A percentile compares a stretch with the other conserved stretches of the same genome.
phyloP scores from a whole-genome alignment of 2,113 vertebrate genomes.

The Dryoscopus gambensis region DNA sequence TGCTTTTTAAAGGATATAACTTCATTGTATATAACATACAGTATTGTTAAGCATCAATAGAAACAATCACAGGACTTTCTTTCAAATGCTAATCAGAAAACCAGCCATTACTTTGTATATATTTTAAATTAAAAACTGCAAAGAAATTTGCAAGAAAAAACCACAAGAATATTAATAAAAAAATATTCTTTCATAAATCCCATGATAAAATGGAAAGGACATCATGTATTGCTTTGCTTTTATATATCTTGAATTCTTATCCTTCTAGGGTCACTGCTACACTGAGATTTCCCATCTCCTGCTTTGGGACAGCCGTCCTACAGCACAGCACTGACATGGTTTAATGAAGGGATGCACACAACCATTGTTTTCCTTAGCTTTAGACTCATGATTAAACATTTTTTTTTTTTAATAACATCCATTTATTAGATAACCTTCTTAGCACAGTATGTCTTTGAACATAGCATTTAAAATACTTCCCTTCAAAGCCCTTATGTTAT shows the following conservation, averaged over 20 bases:
- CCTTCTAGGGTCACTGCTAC: not conserved
- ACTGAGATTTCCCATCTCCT: not conserved
- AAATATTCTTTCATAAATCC: not conserved
- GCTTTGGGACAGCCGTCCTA: not conserved
- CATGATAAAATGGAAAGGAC: not conserved
- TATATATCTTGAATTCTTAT: not conserved
- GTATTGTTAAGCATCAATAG: not conserved
- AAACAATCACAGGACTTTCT: not conserved
- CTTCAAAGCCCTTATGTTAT: not conserved
- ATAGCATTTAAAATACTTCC: not conserved
- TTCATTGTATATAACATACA: not conserved
- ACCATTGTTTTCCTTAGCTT: not conserved
- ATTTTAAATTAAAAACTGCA: not conserved
- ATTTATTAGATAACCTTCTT: not conserved
- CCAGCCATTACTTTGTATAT: not conserved
- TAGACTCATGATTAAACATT: not conserved
- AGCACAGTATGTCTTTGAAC: not conserved
- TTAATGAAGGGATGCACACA: not conserved
- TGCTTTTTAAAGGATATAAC: not conserved
- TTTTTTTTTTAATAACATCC: not conserved
- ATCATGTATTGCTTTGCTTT: not conserved
- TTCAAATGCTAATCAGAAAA: not conserved
- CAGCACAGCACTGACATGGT: not conserved
- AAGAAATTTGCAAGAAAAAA: not conserved
- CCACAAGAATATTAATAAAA: fast-evolving